phyloP scores from a whole-genome alignment of 2,113 vertebrate species.

The Psittacus erithacus region DNA sequence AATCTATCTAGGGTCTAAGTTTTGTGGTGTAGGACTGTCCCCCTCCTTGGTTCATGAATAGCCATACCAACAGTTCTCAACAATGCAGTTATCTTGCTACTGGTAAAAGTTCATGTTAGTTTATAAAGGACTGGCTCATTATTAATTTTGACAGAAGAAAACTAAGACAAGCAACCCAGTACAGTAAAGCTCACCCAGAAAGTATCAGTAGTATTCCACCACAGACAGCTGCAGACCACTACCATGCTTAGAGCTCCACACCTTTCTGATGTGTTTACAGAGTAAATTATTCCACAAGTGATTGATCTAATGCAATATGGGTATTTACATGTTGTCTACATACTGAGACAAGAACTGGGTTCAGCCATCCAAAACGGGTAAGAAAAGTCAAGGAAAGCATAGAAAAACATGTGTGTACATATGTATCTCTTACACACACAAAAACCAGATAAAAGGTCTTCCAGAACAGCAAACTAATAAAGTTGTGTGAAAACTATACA shows the following conservation, averaged over 20 bases:
- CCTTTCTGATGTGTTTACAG: neutral
- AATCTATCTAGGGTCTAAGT: neutral
- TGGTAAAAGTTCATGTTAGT: neutral
- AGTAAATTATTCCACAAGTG: neutral
- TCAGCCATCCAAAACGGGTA: constrained; percentile 45
- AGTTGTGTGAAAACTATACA: neutral
- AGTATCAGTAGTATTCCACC: neutral
- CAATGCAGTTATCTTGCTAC: neutral
- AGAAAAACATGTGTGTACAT: neutral
- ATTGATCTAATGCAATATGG: neutral
- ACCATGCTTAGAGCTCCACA: neutral
- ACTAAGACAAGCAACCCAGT: neutral
- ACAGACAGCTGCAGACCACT: neutral
- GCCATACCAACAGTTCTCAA: neutral
- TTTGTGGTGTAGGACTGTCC: neutral
- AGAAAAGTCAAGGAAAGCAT: constrained; percentile 19
- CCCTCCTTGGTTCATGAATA: neutral
- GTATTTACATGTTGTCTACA: constrained; percentile 11
- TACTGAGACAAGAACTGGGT: neutral
- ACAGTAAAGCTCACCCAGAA: neutral
- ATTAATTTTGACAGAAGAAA: neutral
- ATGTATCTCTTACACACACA: rapidly evolving
- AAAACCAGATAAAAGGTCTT: neutral
- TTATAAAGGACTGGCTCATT: neutral
- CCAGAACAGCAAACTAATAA: neutral